phyloP scores from a whole-genome alignment of 2,888 invertebrate species.

The Meta bourneti region DNA sequence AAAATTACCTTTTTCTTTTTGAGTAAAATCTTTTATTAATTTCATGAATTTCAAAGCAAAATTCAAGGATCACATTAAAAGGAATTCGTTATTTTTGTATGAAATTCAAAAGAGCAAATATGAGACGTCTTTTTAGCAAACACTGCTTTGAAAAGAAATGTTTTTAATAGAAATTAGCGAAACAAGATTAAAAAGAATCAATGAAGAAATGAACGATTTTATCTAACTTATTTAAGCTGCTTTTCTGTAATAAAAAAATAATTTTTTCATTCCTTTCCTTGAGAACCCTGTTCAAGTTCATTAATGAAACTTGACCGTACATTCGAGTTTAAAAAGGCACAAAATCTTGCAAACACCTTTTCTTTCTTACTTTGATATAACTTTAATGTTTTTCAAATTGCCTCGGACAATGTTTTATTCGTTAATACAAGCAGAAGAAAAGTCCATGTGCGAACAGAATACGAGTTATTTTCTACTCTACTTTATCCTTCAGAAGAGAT shows the following conservation, averaged over 20 bases:
- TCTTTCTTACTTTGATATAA: neutral
- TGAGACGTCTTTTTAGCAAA: neutral
- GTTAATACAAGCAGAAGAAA: slow-evolving; percentile 1
- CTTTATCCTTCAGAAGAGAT: neutral
- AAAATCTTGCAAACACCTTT: neutral
- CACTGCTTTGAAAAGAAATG: neutral
- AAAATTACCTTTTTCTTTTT: neutral
- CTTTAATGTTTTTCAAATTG: slow-evolving; percentile 42
- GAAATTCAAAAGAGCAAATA: neutral
- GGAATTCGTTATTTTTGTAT: neutral
- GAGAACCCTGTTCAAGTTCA: neutral
- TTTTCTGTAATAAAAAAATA: neutral
- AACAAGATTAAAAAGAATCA: neutral
- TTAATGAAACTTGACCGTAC: neutral
- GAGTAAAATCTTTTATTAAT: neutral
- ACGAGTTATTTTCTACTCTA: slow-evolving; percentile 22
- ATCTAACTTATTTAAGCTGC: neutral
- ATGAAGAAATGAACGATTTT: neutral
- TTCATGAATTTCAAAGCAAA: neutral
- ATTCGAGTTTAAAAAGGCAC: neutral
- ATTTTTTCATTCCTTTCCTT: neutral
- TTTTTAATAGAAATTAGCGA: neutral
- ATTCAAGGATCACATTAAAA: neutral
- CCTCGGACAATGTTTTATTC: slow-evolving; percentile 42
- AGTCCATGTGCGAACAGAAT: slow-evolving; percentile 21